Evolutionary conservation across 2,797 vertebrate genomes (phyloP), one percentile per base, ranked within the genome.

Genomic region (Melanotaenia nigrans): DNA sequence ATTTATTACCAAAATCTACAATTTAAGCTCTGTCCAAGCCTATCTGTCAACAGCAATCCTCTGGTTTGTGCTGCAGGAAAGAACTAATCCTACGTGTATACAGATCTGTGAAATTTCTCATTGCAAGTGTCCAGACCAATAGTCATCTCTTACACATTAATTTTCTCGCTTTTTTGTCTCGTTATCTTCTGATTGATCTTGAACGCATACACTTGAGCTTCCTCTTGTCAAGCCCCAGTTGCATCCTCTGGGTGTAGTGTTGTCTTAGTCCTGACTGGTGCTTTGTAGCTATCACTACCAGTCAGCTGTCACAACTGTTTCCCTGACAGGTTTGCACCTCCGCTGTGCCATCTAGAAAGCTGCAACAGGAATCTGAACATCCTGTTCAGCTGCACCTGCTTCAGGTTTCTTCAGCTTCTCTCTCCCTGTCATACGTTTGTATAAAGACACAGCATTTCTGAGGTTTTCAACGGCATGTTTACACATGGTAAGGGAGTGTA

Each of bases 211-310:
- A 24, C 45, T 67, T 79, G 70, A 45, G 86, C 87, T 84, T 90
- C 85, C 81, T 82, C 77, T 56, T 61, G 71, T 68, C 71, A 70
- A 45, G 59, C 81, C 76, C 36, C 83, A 77, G 80, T 24, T 65
- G 62, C 72, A 62, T 88, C 83, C 74, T 86, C 71, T 69, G 56
- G 36, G 36, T 53, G 69, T 65, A 36, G 77, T 49, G 18, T 20
- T 73, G 74, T 65, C 63, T 85, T 73, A 35, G 67, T 68, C 67
- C 75, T 78, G 65, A 82, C 78, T 75, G 80, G 75, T 82, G 75
- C 75, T 66, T 71, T 76, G 83, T 87, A 81, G 83, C 85, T 86
- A 89, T 91, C 88, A 82, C 84, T 55, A 85, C 78, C 86, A 82
- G 77, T 72, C 78, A 89, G 74, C 79, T 89, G 87, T 85, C 85